phyloP scores from a whole-genome alignment of 1,140 invertebrate genomes.

The Aphidius ervi region DNA sequence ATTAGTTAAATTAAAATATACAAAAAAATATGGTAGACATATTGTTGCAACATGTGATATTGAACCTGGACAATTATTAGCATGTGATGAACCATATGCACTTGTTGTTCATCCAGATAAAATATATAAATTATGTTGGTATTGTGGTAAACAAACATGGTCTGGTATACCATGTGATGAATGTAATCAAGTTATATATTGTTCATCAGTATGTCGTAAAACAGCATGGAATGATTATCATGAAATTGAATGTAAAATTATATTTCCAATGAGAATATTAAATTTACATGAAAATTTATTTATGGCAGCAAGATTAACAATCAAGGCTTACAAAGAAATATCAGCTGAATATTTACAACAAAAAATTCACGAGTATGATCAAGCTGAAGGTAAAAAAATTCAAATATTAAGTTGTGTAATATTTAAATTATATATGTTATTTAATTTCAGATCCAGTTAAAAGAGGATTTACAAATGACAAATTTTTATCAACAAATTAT shows the following conservation, averaged over 20 bases:
- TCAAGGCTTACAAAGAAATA: too few species aligned
- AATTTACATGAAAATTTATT: too few species aligned
- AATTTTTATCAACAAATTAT: too few species aligned
- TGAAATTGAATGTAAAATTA: conserved; percentile 68
- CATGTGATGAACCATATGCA: conserved; percentile 73
- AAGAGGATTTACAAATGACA: too few species aligned
- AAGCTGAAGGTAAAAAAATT: too few species aligned
- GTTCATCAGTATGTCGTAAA: conserved; percentile 63
- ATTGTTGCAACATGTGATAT: conserved; percentile 63
- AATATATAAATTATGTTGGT: conserved; percentile 64
- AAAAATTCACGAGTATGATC: too few species aligned
- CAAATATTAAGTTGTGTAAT: too few species aligned
- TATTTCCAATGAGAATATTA: too few species aligned
- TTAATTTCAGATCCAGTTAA: too few species aligned
- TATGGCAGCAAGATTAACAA: too few species aligned
- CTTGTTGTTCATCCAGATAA: conserved; percentile 61
- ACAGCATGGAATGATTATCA: conserved; percentile 64
- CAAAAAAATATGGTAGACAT: conserved; percentile 59
- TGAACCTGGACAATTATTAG: conserved; percentile 71
- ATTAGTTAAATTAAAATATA: conserved; percentile 58
- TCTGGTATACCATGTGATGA: conserved; percentile 61
- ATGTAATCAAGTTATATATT: conserved; percentile 67
- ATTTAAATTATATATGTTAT: too few species aligned
- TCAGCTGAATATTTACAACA: too few species aligned
- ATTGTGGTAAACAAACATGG: conserved; percentile 65